Evolutionary conservation across 2,888 invertebrate genomes (phyloP), one percentile per base, ranked within the genome.

Genomic region (Actias luna): DNA sequence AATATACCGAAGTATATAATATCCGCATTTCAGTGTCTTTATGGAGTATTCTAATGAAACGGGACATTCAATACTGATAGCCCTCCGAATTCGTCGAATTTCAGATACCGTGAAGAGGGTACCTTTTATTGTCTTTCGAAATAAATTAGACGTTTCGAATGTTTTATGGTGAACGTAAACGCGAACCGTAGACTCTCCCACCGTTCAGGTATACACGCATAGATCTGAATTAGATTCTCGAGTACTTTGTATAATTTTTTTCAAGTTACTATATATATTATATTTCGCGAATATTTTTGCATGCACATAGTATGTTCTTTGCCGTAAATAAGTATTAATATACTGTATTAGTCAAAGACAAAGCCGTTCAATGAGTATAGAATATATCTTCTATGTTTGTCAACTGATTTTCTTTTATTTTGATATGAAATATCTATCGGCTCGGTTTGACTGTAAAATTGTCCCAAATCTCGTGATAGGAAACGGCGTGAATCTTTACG

Each of bases 121-220:
- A 14, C 52, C 27, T 55, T 55, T 55, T 55, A 55, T 55, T n/a
- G 55, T 29, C 55, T 55, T 29, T 55, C 16, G 29, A 55, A 55
- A 55, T 55, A 55, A 55, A 55, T 55, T 55, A 55, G 29, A 27
- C 55, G 7, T 29, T n/a, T 16, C 29, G 55, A 29, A 55, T 55
- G 29, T 16, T 55, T 29, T 55, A 55, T 29, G 16, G n/a, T 18
- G 55, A n/a, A 29, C 29, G 25, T 50, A 50, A 55, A 29, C 29
- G 29, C n/a, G 29, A 55, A 27, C 55, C 25, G 2, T 25, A 8
- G 25, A 25, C 46, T 25, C 22, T 22, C 25, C 16, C 16, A 5
- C 10, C 46, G 18, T 18, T 42, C 10, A 1, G 8, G 7, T 50
- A 4, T 25, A 25, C 7, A 14, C 25, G 4, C 8, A 50, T 50